phyloP scores from a whole-genome alignment of 2,797 vertebrate genomes.

The Hypotaenidia philippensis region DNA sequence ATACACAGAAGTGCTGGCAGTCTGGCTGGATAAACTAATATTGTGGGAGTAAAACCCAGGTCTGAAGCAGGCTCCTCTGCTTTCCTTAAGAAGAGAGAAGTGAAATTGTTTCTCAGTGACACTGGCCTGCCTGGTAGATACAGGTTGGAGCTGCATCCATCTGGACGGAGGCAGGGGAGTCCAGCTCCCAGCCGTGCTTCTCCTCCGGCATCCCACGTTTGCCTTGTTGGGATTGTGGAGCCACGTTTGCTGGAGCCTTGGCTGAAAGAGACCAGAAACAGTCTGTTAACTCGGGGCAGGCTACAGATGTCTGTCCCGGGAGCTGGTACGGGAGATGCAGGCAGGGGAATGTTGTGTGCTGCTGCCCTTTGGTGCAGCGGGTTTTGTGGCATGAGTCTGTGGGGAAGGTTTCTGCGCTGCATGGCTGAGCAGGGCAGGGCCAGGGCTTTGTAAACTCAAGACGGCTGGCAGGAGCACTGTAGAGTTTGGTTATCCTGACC shows the following conservation, averaged over 20 bases:
- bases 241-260: background rate
- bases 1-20: background rate
- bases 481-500: background rate
- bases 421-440: background rate
- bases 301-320: rapidly evolving
- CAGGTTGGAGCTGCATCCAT: background rate
- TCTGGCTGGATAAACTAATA: background rate
- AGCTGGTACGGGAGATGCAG: background rate
- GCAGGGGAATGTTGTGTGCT: background rate
- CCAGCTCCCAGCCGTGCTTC: background rate
- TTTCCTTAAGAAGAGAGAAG: background rate
- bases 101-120: background rate
- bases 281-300: background rate
- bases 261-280: background rate
- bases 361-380: background rate
- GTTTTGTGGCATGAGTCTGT: background rate
- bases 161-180: background rate
- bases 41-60: background rate
- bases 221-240: background rate
- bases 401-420: background rate
- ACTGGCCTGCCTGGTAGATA: background rate
- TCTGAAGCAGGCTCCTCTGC: background rate
- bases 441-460: background rate
- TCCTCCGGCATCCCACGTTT: background rate
- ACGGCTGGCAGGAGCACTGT: background rate